Evolutionary conservation across 2,888 invertebrate species (phyloP).

Genomic region (Tetranychus piercei): DNA sequence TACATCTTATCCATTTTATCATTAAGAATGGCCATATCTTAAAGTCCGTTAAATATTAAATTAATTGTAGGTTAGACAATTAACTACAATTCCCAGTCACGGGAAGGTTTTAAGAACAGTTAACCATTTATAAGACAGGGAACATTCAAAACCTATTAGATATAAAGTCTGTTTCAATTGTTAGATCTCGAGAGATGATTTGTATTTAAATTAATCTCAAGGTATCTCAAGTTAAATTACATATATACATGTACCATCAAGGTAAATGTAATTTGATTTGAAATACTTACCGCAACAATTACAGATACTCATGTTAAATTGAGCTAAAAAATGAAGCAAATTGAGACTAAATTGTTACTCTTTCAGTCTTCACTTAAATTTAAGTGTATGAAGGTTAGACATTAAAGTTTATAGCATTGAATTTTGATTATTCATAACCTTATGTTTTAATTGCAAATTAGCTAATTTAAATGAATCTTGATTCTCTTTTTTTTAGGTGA

Average conservation of each 20-base stretch:
- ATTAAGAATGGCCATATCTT: not conserved
- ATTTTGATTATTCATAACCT: not conserved
- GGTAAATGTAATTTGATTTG: too few species aligned
- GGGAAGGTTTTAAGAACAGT: not conserved
- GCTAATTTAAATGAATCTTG: not conserved
- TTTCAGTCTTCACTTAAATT: too few species aligned
- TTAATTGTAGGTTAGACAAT: not conserved
- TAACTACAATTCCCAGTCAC: not conserved
- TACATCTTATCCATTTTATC: not conserved
- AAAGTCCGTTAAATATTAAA: not conserved
- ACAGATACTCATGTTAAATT: too few species aligned
- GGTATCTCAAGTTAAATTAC: too few species aligned
- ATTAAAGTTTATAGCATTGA: not conserved
- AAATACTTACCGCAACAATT: too few species aligned
- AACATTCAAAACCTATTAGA: not conserved
- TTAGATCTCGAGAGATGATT: too few species aligned
- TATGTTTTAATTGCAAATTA: not conserved
- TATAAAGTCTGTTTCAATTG: too few species aligned
- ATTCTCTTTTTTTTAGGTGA: slow-evolving; percentile 38
- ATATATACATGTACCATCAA: too few species aligned
- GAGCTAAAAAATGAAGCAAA: too few species aligned
- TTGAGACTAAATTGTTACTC: too few species aligned
- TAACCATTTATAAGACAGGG: not conserved
- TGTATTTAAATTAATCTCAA: too few species aligned
- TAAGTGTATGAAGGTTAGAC: not conserved